A percentile compares a stretch with the other conserved stretches of the same genome.
phyloP scores from a whole-genome alignment of 2,797 vertebrate species.

The Gila robusta region DNA sequence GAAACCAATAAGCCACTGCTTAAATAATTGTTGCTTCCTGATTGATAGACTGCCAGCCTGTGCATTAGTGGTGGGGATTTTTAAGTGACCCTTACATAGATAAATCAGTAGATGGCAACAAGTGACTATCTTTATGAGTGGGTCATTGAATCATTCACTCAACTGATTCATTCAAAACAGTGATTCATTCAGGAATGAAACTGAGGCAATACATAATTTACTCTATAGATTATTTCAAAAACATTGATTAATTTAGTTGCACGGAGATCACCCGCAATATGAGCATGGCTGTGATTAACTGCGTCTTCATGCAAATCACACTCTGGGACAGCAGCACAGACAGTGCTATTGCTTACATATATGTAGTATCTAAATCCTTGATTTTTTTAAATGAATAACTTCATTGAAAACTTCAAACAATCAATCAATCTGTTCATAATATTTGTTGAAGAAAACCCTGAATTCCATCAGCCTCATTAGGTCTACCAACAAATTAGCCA shows the following conservation, averaged over 20 bases:
- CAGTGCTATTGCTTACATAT: neutral
- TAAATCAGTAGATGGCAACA: neutral
- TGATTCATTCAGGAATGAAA: neutral
- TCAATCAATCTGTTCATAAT: neutral
- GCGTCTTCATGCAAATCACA: neutral
- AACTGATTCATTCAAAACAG: neutral
- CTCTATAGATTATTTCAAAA: neutral
- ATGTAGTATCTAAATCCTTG: neutral
- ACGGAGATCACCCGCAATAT: neutral
- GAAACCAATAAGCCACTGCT: neutral
- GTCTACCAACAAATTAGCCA: conserved; percentile 8
- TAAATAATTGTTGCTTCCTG: neutral
- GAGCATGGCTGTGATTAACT: neutral
- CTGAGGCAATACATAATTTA: neutral
- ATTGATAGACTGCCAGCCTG: neutral
- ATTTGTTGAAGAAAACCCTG: neutral
- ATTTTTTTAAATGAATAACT: neutral
- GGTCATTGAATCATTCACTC: neutral
- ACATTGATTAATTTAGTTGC: neutral
- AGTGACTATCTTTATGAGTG: neutral
- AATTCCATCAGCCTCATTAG: conserved; percentile 25
- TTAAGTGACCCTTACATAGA: neutral
- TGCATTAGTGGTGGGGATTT: neutral
- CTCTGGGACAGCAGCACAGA: neutral
- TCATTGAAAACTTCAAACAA: neutral